phyloP scores from a whole-genome alignment of 1,140 invertebrate genomes.

The Lepidurus apus region DNA sequence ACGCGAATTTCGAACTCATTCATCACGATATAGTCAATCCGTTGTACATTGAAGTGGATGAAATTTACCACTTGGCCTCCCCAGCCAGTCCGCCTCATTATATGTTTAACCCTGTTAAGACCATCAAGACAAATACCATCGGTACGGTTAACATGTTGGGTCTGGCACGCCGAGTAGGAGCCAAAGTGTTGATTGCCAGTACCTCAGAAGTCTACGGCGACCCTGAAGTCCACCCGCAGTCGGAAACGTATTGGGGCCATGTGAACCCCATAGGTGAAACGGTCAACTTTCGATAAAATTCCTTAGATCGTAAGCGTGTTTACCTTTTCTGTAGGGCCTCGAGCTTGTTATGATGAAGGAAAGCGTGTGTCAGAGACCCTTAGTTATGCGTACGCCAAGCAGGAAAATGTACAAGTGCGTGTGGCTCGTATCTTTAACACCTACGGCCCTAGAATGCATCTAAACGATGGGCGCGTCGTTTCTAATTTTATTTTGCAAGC shows the following conservation, averaged over 20 bases:
- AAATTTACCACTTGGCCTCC: slow-evolving; percentile 98
- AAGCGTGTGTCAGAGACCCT: slow-evolving; percentile 95
- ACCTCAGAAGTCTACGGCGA: slow-evolving; percentile 98
- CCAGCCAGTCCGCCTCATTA: slow-evolving; percentile 98
- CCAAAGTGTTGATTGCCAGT: slow-evolving; percentile 90
- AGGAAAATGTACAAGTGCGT: slow-evolving; percentile 88
- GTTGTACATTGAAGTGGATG: slow-evolving; percentile 95
- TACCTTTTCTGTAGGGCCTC: slow-evolving; percentile 44
- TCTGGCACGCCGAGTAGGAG: slow-evolving; percentile 87
- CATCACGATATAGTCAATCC: slow-evolving; percentile 99
- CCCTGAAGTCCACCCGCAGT: slow-evolving; percentile 92
- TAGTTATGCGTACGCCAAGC: slow-evolving; percentile 94
- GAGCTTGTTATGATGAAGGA: slow-evolving; percentile 98
- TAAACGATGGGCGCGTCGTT: slow-evolving; percentile 97
- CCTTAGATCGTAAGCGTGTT: slow-evolving; percentile 11
- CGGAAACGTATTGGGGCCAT: slow-evolving; percentile 96
- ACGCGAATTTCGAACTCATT: slow-evolving; percentile 97
- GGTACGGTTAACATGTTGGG: slow-evolving; percentile 99
- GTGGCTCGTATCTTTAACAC: slow-evolving; percentile 99
- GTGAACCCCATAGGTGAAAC: slow-evolving; percentile 93
- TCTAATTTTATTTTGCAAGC: slow-evolving; percentile 98
- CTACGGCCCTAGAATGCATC: slow-evolving; percentile 99
- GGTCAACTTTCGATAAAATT: neutral
- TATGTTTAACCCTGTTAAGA: slow-evolving; percentile 99
- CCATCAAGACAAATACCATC: slow-evolving; percentile 98